phyloP scores from a whole-genome alignment of 2,888 invertebrate species.

The Perdita meconis region DNA sequence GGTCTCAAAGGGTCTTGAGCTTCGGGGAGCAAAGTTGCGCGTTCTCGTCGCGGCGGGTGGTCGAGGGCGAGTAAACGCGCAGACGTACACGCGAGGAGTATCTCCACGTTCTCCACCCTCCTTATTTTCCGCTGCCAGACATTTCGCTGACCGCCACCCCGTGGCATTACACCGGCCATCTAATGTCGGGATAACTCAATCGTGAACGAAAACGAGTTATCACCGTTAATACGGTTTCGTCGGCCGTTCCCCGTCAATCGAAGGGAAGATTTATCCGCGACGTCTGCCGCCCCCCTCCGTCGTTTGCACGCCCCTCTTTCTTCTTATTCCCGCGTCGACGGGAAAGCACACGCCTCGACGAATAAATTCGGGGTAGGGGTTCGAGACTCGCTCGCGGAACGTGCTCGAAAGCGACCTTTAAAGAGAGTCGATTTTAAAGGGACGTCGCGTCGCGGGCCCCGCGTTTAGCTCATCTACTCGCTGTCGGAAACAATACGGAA shows the following conservation, averaged over 20 bases:
- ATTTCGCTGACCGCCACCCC: constrained; percentile 11
- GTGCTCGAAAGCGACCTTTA: not conserved
- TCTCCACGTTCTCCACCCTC: too few species aligned
- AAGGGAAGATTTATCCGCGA: constrained; percentile 22
- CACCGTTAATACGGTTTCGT: constrained; percentile 52
- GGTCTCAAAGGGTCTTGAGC: not conserved
- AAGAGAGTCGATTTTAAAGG: constrained; percentile 10
- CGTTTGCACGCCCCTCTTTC: not conserved
- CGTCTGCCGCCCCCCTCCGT: not conserved
- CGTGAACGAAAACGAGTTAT: constrained; percentile 61
- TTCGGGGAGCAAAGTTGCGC: not conserved
- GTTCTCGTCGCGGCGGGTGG: too few species aligned
- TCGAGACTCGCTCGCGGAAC: not conserved
- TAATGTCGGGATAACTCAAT: constrained; percentile 63
- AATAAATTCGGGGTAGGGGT: constrained; percentile 4
- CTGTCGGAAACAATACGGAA: not conserved
- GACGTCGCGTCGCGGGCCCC: not conserved
- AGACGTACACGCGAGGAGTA: not conserved
- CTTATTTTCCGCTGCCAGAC: constrained; percentile 20
- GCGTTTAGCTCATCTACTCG: not conserved
- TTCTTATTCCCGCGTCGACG: too few species aligned
- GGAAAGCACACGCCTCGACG: not conserved
- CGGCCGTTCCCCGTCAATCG: constrained; percentile 30
- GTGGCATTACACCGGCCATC: constrained; percentile 42
- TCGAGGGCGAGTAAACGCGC: constrained; percentile 5